phyloP scores from a whole-genome alignment of 1,140 invertebrate genomes.

The Drosophila lacertosa region DNA sequence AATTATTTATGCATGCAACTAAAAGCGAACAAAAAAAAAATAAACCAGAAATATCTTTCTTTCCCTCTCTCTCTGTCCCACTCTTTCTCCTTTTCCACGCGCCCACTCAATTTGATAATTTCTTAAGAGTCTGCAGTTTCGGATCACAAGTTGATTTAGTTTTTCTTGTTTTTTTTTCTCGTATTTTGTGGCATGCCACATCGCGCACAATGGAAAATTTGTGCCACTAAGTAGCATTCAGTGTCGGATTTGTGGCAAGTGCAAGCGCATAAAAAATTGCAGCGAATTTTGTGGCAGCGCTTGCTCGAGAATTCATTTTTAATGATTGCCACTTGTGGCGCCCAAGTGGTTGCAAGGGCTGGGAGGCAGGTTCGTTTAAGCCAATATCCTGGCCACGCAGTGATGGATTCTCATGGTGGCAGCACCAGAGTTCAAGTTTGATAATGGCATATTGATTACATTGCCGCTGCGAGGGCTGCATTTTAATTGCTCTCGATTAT shows the following conservation, averaged over 20 bases:
- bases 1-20: constrained; percentile 78
- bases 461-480: neutral
- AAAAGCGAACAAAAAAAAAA: constrained; percentile 34
- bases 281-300: constrained; percentile 26
- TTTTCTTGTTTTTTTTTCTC: neutral
- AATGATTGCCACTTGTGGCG: constrained; percentile 57
- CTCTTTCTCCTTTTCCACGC: constrained; percentile 22
- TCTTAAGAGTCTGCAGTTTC: constrained; percentile 53
- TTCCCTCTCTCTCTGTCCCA: neutral
- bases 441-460: constrained; percentile 36
- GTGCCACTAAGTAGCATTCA: constrained; percentile 56
- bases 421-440: constrained; percentile 6
- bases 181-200: constrained; percentile 25
- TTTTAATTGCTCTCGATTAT: constrained; percentile 36
- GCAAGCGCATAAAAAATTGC: constrained; percentile 9
- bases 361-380: neutral
- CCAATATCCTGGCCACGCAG: constrained; percentile 24
- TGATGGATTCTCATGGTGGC: constrained; percentile 25
- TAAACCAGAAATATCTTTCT: constrained; percentile 19
- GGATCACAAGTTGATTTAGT: constrained; percentile 11
- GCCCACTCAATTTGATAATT: constrained; percentile 69
- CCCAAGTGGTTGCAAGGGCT: neutral
- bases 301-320: constrained; percentile 52
- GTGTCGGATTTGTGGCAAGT: constrained; percentile 53
- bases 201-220: constrained; percentile 30